Evolutionary conservation across 1,140 invertebrate species (phyloP).

Genomic region (roundworm (Caenorhabditis elegans)): WBcel235 BX284606.5:7685501-7686000

Average conservation of each 20-base stretch:
- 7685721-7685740: not conserved
- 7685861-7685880: not conserved
- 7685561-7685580: not conserved
- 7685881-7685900: slow-evolving; percentile 11
- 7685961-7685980: not conserved
- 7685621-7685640: not conserved
- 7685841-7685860: not conserved
- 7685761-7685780: not conserved
- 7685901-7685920: slow-evolving; percentile 27
- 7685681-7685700: not conserved
- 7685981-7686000: not conserved
- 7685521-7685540: no score
- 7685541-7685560: not conserved
- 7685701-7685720: not conserved
- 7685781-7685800: not conserved
- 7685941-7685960: not conserved
- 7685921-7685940: not conserved
- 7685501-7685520: no score
- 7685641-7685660: not conserved
- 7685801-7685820: not conserved
- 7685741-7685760: not conserved
- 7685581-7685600: not conserved
- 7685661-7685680: not conserved
- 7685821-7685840: not conserved
- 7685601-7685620: not conserved